phyloP scores from a whole-genome alignment of 2,888 invertebrate genomes.

The Dendrolimus houi region DNA sequence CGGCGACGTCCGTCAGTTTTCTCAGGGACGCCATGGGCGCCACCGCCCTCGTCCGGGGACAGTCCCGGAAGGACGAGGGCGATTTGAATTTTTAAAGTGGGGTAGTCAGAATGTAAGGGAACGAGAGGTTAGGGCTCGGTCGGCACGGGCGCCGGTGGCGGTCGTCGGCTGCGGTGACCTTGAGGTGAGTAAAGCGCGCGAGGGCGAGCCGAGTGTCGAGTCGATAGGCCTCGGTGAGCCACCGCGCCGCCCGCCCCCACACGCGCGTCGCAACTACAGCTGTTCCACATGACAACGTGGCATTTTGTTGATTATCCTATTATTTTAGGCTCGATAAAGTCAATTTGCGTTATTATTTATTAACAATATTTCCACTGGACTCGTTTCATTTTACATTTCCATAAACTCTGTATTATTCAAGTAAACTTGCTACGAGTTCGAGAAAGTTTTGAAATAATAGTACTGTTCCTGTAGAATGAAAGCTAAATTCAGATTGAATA shows the following conservation, averaged over 20 bases:
- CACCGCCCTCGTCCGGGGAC: slow-evolving; percentile 46
- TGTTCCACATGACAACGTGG: slow-evolving; percentile 59
- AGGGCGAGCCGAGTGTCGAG: slow-evolving; percentile 38
- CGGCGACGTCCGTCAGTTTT: slow-evolving; percentile 66
- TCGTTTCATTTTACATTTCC: not conserved
- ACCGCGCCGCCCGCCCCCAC: slow-evolving; percentile 53
- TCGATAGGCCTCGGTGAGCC: slow-evolving; percentile 42
- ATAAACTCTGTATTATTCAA: too few species aligned
- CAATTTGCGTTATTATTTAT: too few species aligned
- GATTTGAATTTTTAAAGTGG: slow-evolving; percentile 44
- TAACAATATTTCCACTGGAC: not conserved
- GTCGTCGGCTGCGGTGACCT: slow-evolving; percentile 42
- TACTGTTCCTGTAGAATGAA: too few species aligned
- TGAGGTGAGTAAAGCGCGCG: slow-evolving; percentile 62
- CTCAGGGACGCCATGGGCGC: slow-evolving; percentile 56
- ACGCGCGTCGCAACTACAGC: slow-evolving; percentile 64
- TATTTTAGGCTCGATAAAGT: not conserved
- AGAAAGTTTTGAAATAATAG: too few species aligned
- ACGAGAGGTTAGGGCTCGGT: slow-evolving; percentile 43
- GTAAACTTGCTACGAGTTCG: too few species aligned
- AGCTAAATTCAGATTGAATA: too few species aligned
- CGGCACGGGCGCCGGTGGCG: slow-evolving; percentile 23
- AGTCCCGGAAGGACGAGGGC: slow-evolving; percentile 57
- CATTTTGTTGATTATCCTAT: slow-evolving; percentile 18
- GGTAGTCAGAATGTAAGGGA: slow-evolving; percentile 41